A percentile compares a stretch with the other conserved stretches of the same genome.
phyloP scores from a whole-genome alignment of 2,888 invertebrate species.

The Brachypalpus laphriformis region DNA sequence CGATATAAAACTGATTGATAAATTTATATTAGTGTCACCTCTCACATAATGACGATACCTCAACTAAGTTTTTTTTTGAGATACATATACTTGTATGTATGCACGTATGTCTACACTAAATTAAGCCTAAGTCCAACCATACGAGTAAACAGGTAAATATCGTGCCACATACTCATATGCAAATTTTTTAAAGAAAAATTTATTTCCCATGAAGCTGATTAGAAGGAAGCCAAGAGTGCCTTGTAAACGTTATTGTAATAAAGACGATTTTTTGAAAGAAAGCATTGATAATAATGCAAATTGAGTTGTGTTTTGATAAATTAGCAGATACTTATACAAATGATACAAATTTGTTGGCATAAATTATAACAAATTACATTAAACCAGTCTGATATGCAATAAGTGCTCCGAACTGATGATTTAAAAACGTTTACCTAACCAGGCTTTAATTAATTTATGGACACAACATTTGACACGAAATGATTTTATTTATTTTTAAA shows the following conservation, averaged over 20 bases:
- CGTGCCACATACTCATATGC: not conserved
- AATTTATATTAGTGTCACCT: too few species aligned
- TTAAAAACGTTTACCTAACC: not conserved
- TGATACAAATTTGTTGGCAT: slow-evolving; percentile 3
- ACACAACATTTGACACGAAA: not conserved
- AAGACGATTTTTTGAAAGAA: not conserved
- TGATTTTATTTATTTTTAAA: not conserved
- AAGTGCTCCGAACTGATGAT: not conserved
- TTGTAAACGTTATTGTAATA: not conserved
- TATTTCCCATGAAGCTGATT: not conserved
- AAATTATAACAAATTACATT: not conserved
- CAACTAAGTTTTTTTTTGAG: too few species aligned
- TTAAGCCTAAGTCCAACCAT: too few species aligned
- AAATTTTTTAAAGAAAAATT: not conserved
- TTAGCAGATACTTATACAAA: slow-evolving; percentile 12
- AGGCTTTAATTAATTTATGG: not conserved
- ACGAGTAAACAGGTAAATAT: too few species aligned
- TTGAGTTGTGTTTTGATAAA: slow-evolving; percentile 2
- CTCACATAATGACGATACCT: too few species aligned
- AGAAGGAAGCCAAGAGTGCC: not conserved
- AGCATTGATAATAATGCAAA: not conserved
- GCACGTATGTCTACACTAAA: too few species aligned
- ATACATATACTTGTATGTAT: too few species aligned
- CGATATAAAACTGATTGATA: too few species aligned
- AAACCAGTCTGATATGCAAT: not conserved